These are phyloP conservation scores for Pachycephus smyrnensis DNA, from an alignment of 2,888 invertebrate genomes.

Conservation along the genomic window DNA sequence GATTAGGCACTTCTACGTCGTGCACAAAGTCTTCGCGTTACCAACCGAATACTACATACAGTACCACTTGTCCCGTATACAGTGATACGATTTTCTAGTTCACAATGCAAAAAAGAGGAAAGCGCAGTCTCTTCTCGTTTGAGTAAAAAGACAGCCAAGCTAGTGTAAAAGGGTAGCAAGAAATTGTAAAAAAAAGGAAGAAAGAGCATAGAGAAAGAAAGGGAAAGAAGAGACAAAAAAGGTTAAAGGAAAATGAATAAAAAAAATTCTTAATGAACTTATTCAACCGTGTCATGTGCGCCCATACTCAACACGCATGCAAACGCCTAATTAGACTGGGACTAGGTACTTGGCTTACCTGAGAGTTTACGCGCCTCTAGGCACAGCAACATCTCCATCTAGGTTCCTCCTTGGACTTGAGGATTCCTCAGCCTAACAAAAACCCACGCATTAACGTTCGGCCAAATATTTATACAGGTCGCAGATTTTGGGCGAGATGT, in stretches of 20 bases:
- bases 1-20: not conserved
- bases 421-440: not conserved
- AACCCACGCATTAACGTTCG: not conserved
- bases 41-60: not conserved
- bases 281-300: not conserved
- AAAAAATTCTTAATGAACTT: not conserved
- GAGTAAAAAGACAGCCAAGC: not conserved
- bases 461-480: constrained; percentile 3
- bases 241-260: not conserved
- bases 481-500: not conserved
- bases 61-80: not conserved
- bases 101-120: not conserved
- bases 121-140: not conserved
- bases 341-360: not conserved
- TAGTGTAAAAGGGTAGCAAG: not conserved
- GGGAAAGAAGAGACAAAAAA: not conserved
- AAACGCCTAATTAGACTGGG: not conserved
- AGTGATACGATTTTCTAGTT: not conserved
- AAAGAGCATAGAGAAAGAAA: not conserved
- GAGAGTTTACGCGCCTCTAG: not conserved
- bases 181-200: not conserved
- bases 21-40: not conserved
- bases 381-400: not conserved
- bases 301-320: not conserved
- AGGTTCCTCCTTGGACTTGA: not conserved